Base-by-base conservation (phyloP, 2,888 invertebrate genomes). In the Brachylomia viminalis region DNA sequence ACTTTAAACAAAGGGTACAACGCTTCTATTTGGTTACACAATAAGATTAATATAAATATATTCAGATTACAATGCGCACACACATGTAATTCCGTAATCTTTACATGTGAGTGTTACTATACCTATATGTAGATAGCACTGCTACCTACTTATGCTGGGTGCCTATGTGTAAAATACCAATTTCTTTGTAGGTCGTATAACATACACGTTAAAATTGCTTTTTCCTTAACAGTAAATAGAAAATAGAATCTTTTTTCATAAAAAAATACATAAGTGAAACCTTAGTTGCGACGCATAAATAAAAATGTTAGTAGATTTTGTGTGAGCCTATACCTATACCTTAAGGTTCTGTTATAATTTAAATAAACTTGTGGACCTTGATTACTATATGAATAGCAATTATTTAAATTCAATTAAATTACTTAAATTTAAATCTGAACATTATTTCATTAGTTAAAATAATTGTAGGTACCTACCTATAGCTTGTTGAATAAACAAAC, bases 1-100 rank as follows among this genome's bases (percentile, higher is more conserved):
- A 90, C 91, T 90, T 89, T 82, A 85, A 91, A 92, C 90, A 88
- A 90, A 90, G 87, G 88, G 87, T 88, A 87, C 74, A 72, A 75
- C 77, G 68, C 64, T 72, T 73, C 80, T 84, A 80, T 84, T 72
- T 70, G 61, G 58, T 62, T 67, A 79, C 74, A 76, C 69, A 76
- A 74, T 38, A 17, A 27, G 67, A 73, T 30, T 69, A 77, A 42
- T 76, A 79, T 81, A 74, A 77, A 78, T 69, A 75, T 78, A 80
- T 80, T 70, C 54, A 75, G 42, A 83, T 80, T 75, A 72, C 33
- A 74, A 74, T 49, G n/a, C 64, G 72, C 70, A 64, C 38, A 85
- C 52, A 65, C 45, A 72, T 68, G 75, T 49, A 74, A 68, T 74
- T 64, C 2, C n/a, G 27, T 70, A 59, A 70, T 45, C 54, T 84